Percentiles rank a stretch among this genome's conserved stretches.
Conservation (phyloP, 1,140 invertebrate species). For the Calliphora vicina region DNA sequence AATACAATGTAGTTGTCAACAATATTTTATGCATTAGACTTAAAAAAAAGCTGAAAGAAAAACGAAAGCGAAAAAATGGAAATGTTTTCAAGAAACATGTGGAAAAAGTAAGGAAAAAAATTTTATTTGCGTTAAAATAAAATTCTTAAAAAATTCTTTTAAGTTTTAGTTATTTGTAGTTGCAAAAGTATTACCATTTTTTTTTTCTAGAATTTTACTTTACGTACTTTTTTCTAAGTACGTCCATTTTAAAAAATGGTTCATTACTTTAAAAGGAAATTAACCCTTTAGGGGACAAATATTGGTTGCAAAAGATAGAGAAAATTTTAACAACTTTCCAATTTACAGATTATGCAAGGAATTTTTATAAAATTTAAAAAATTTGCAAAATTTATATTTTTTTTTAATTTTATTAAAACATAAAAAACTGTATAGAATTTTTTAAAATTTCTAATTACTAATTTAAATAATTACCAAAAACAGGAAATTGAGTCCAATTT, state of each 20-base stretch:
- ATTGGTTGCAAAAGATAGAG: too few species aligned
- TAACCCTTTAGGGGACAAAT: background rate
- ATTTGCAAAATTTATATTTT: too few species aligned
- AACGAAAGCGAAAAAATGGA: background rate
- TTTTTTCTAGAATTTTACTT: background rate
- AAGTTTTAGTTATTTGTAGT: background rate
- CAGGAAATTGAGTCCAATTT: too few species aligned
- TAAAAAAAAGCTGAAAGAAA: background rate
- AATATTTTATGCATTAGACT: background rate
- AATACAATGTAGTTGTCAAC: slow-evolving; percentile 3
- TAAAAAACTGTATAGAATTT: too few species aligned
- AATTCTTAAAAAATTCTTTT: background rate
- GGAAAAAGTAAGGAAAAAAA: background rate
- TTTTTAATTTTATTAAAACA: too few species aligned
- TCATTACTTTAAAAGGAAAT: background rate
- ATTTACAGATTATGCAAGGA: too few species aligned
- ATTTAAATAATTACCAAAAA: too few species aligned
- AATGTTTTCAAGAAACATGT: background rate
- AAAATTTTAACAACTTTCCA: too few species aligned
- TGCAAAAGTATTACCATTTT: too few species aligned
- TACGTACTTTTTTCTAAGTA: background rate
- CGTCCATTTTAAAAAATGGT: background rate
- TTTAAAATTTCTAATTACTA: too few species aligned
- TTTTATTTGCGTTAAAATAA: background rate
- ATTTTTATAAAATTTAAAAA: too few species aligned